Conservation (phyloP, 2,797 vertebrate species). For the Pantherophis alleghaniensis region DNA sequence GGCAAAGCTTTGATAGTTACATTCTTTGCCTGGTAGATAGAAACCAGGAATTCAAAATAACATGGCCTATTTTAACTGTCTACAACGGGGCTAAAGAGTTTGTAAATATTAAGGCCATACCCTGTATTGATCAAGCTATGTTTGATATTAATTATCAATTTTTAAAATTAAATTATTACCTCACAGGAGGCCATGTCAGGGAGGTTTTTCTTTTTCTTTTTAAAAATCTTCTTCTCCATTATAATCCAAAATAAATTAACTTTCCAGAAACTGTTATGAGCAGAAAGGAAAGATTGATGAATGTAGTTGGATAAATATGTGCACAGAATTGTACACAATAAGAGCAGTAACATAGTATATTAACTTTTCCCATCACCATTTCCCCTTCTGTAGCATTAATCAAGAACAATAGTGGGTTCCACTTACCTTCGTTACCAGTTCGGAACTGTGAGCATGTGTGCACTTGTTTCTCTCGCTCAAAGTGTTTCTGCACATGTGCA, state of each 20-base stretch:
- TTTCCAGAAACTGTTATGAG: neutral
- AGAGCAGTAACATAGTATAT: neutral
- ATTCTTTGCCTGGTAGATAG: neutral
- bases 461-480: too few species aligned
- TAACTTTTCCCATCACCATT: neutral
- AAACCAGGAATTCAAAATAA: neutral
- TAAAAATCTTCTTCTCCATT: neutral
- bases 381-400: neutral
- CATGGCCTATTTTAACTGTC: neutral
- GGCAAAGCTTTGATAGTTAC: neutral
- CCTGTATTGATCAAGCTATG: neutral
- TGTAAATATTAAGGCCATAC: neutral
- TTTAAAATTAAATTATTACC: neutral
- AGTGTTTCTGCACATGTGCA: too few species aligned
- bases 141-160: neutral
- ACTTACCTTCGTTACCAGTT: too few species aligned
- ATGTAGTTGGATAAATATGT: neutral
- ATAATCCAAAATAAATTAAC: neutral
- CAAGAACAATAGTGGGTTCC: neutral
- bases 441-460: too few species aligned
- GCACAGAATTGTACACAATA: neutral
- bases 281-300: neutral
- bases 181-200: neutral
- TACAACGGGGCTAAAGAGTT: neutral
- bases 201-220: neutral